Conservation (phyloP, 2,888 invertebrate species). For the Caenorhabditis sinica region DNA sequence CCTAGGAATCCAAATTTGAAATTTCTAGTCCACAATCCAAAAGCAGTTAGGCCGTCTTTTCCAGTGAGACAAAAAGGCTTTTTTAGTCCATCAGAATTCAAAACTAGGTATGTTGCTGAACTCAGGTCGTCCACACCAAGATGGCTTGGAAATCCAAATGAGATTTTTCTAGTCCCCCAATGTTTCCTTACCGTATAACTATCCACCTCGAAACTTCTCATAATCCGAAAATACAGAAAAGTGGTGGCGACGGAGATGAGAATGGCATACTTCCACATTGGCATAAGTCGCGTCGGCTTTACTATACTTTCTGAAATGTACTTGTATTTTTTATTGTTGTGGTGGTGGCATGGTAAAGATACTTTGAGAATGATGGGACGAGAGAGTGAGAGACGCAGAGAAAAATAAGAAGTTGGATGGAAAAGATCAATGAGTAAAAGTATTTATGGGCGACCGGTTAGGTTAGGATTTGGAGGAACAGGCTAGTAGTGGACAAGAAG, state of each 20-base stretch:
- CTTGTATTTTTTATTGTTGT: no score
- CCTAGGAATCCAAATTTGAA: no score
- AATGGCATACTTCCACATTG: slow-evolving; percentile 32
- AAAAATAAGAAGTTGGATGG: slow-evolving; percentile 1
- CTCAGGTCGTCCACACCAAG: no score
- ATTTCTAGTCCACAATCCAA: no score
- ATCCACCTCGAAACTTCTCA: slow-evolving; percentile 26
- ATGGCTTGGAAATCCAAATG: no score
- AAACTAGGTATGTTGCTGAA: no score
- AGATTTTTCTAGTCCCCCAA: no score
- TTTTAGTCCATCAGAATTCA: no score
- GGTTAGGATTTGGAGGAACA: neutral
- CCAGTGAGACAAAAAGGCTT: no score
- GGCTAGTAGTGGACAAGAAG: slow-evolving; percentile 7
- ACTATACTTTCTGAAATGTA: no score
- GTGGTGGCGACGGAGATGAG: slow-evolving; percentile 28
- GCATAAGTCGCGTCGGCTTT: slow-evolving; percentile 38
- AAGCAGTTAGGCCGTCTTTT: no score
- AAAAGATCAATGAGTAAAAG: slow-evolving; percentile 50
- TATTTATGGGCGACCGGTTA: slow-evolving; percentile 29
- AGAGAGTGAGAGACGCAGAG: slow-evolving; percentile 2
- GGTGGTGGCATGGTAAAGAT: no score
- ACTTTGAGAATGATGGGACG: neutral
- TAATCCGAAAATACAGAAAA: slow-evolving; percentile 44
- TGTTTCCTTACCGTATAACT: slow-evolving; percentile 35